Base-by-base conservation (phyloP, 2,797 vertebrate genomes). In the Gymnocypris eckloni region DNA sequence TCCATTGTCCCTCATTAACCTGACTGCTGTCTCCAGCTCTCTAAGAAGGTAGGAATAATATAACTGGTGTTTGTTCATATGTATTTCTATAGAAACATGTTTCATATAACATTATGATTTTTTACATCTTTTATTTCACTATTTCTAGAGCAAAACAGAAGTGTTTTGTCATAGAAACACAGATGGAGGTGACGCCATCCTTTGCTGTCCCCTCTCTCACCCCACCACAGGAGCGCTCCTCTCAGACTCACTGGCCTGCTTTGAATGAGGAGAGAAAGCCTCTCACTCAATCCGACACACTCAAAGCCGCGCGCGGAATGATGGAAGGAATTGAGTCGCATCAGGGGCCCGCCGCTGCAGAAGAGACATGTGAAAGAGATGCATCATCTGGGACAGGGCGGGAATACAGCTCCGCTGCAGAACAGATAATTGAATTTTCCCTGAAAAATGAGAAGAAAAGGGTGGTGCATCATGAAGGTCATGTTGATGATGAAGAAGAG, bases 1-100 rank as follows among this genome's bases (percentile, higher is more conserved):
- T n/a, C 85, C 72, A 15, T 69, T 82, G 39, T 79, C 87, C 18
- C 73, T 88, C 59, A 87, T 85, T 73, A 88, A 88, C 56, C 82
- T 81, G 43, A 79, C 82, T 6, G 78, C 56, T 33, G 39, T 82
- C 82, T 75, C 82, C 56, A 80, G 75, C 22, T 59, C 79, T 50
- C 28, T 87, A 15, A 87, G 72, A 85, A 85, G 85, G 79, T 87
- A 66, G 66, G 64, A 20, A 59, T 39, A 43, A 48, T 77, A 45
- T 11, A 70, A 78, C 22, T 41, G 56, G 15, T 41, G 25, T n/a
- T 50, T 11, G 39, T 67, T 66, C 66, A 33, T 71, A 12, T 11
- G 75, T 70, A 83, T 73, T 80, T 39, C 18, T 39, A 52, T 7
- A 20, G 3, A 37, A 48, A 72, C n/a, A 33, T 72, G 72, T 39